These are phyloP conservation scores for Cyclura pinguis DNA, from an alignment of 2,797 vertebrate genomes.

Conservation along the genomic window DNA sequence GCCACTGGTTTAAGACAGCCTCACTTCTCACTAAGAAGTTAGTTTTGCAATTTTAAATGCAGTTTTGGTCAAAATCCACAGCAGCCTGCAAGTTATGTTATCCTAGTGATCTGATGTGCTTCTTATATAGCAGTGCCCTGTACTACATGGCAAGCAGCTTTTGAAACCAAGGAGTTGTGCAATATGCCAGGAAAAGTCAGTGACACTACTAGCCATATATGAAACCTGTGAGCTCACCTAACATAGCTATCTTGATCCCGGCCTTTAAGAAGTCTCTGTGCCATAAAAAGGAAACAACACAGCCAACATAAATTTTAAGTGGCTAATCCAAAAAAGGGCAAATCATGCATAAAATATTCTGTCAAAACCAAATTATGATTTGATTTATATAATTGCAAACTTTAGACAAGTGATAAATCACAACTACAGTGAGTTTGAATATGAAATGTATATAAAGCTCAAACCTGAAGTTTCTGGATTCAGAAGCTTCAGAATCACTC, in stretches of 20 bases:
- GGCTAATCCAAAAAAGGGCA: neutral
- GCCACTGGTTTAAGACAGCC: neutral
- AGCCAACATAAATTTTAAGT: neutral
- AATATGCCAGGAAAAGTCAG: neutral
- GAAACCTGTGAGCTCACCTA: neutral
- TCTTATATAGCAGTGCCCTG: neutral
- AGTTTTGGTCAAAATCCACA: neutral
- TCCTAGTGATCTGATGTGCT: neutral
- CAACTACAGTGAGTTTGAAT: neutral
- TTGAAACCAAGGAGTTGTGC: neutral
- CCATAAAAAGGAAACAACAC: neutral
- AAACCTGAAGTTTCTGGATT: neutral
- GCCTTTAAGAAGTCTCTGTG: neutral
- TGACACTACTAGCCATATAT: neutral
- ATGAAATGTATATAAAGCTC: neutral
- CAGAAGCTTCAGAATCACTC: neutral
- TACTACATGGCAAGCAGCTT: neutral
- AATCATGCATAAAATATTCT: neutral
- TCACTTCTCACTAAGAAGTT: neutral
- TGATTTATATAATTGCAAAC: neutral
- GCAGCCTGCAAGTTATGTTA: neutral
- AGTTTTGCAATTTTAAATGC: neutral
- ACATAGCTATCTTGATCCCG: neutral
- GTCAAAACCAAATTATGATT: neutral
- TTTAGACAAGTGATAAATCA: neutral